Evolutionary conservation across 2,113 vertebrate genomes (phyloP), one percentile per base, ranked within the genome.

Genomic region (Tragelaphus buxtoni): DNA sequence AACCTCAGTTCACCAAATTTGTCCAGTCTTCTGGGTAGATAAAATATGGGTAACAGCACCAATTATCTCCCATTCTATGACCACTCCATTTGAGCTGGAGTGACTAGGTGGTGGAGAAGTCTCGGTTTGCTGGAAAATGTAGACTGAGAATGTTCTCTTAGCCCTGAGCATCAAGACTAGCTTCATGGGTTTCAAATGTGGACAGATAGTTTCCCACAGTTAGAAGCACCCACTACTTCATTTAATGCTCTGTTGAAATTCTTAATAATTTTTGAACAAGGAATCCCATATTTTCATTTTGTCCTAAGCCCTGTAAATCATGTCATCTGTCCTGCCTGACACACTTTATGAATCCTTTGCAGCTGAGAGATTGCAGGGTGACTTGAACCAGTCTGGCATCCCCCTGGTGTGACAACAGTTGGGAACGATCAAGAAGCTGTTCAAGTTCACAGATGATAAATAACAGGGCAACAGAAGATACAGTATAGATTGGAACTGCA

Each of bases 151-250:
- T 45, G 14, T 56, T 12, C 24, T 60, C 32, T 42, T 6, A 32
- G 17, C 13, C 18, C 28, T 61, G 20, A 17, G 7, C 4, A n/a
- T 26, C 6, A 17, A 24, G 45, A 3, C 30, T 24, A 51, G 4
- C 3, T 17, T 39, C 26, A 11, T 9, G 10, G 4, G 18, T 35
- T 47, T 93, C 12, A 7, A 69, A 22, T 13, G 5, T 22, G 11
- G 32, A 11, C 7, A 55, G n/a, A 30, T 12, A 2, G 1, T 11
- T 16, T 30, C 26, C 14, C 24, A 69, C 0, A 12, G 16, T 63
- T 65, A 65, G 24, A 94, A 87, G 30, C 24, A 79, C 3, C 5
- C 16, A 47, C 3, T 63, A 13, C 39, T 81, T 30, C 42, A 9
- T 81, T 58, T 53, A 10, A 63, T 88, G 30, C 14, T 60, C 30